Evolutionary conservation across 1,140 invertebrate species (phyloP), one percentile per base, ranked within the genome.

Genomic region (Drosophila tristis): DNA sequence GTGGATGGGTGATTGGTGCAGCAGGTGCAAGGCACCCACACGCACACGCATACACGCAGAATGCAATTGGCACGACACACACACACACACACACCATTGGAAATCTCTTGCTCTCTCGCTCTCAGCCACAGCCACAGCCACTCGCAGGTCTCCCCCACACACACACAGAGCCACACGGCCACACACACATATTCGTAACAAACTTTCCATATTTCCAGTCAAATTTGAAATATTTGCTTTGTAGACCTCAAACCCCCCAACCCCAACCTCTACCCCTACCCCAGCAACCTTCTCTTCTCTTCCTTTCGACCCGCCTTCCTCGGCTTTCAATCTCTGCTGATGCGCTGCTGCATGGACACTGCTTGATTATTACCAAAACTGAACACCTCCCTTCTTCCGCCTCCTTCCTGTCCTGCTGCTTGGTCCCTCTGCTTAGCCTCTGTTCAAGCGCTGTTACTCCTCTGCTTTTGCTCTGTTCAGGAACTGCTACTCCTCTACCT

Each of bases 151-250:
- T 53, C 9, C 4, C 11, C 35, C 51, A 53, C 66, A 56, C 55
- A 63, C 63, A 60, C 44, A 48, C 44, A n/a, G 39, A 55, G 70
- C 70, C 82, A 78, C 31, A 35, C 31, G 4, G 16, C 16, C 31
- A 35, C 31, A 39, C 35, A 13, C 35, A 39, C 35, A 39, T 2
- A 39, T 13, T 39, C 35, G 35, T 39, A 39, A 13, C 11, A 39
- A 39, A 39, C 35, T 11, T 39, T 39, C 35, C 35, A 39, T 81
- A 86, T 87, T 86, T 86, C 82, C 82, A 87, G 74, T 56, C 48
- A 31, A 76, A 74, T 62, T 61, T 86, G 78, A 87, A 87, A 87
- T 86, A 86, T 86, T 80, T 86, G 35, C 50, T 56, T 63, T 11
- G 26, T 13, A 45, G 31, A 31, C 6, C 11, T 15, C 13, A 6